Evolutionary conservation across 2,888 invertebrate species (phyloP).

Genomic region (Agrilus cyanescens): DNA sequence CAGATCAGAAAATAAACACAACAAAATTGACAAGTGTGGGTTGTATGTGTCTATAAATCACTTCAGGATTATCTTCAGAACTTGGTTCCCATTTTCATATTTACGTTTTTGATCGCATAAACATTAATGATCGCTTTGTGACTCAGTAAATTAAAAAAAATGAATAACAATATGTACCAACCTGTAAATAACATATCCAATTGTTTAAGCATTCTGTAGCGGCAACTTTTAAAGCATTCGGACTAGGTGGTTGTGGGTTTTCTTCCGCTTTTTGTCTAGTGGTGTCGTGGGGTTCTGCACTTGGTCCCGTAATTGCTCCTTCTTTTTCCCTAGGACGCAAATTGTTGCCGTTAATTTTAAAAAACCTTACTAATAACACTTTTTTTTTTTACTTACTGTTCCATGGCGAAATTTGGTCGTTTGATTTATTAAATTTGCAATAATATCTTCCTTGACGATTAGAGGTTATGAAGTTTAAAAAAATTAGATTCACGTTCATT

Average conservation of each 20-base stretch:
- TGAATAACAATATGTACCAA: conserved; percentile 10
- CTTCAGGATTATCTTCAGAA: not conserved
- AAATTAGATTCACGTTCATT: no score
- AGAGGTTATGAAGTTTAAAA: no score
- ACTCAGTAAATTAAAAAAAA: not conserved
- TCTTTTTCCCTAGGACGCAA: no score
- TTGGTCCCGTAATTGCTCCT: no score
- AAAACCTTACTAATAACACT: no score
- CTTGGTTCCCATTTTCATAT: not conserved
- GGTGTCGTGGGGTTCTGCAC: no score
- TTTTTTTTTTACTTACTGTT: no score
- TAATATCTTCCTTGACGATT: no score
- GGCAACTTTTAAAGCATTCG: conserved; percentile 34
- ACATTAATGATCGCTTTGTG: not conserved
- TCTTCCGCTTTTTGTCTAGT: conserved; percentile 10
- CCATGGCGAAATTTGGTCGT: no score
- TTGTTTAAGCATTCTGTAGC: conserved; percentile 35
- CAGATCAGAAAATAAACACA: not conserved
- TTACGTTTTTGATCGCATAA: not conserved
- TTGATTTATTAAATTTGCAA: no score
- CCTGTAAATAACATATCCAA: conserved; percentile 37
- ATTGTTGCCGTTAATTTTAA: no score
- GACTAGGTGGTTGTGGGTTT: conserved; percentile 30
- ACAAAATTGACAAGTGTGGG: not conserved
- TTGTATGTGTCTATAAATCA: not conserved